Base-by-base conservation (phyloP, 1,140 invertebrate genomes). In the Danaus melanippus region DNA sequence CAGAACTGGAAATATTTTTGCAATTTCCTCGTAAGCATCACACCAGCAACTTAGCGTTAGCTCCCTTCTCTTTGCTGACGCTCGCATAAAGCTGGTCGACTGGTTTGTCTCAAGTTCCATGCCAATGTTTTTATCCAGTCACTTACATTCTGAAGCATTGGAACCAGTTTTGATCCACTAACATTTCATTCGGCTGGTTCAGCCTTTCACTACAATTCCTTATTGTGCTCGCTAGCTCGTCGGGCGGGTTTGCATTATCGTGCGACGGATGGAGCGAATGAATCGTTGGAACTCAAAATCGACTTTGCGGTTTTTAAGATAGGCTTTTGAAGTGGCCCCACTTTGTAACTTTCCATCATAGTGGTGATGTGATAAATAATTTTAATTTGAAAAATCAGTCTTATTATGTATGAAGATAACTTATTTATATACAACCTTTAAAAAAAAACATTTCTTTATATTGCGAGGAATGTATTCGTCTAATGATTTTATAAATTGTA, bases 141-240 rank as follows among this genome's bases (percentile, higher is more conserved):
- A 82, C 81, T 80, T 84, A 73, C 75, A 85, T 82, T 83, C 78
- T 84, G 78, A 78, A 71, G 76, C 75, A 73, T 71, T 74, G 79
- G 67, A 85, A 85, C 82, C 82, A 82, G 82, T 85, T 85, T 78
- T 69, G 69, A 74, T 69, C 76, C 68, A 75, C 72, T 66, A 76
- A 78, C 74, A 78, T 77, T 76, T 79, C 71, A 69, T 74, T 78
- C 70, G 78, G 64, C 63, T 70, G 72, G 66, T 63, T 64, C 73
- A 66, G 67, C 82, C 82, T 83, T 85, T 85, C 82, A 81, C 79
- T 78, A 71, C 67, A 74, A 71, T 73, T 67, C 67, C 64, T 74
- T 59, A 74, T 74, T 76, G 78, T 76, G 65, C 62, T 60, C 45
- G 56, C 55, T 71, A 66, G 55, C 64, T 67, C 56, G 69, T 58